Percentiles rank a stretch among this genome's conserved stretches.
Evolutionary conservation across 2,888 invertebrate genomes (phyloP).

Genomic region (Lacanobia wlatinum): DNA sequence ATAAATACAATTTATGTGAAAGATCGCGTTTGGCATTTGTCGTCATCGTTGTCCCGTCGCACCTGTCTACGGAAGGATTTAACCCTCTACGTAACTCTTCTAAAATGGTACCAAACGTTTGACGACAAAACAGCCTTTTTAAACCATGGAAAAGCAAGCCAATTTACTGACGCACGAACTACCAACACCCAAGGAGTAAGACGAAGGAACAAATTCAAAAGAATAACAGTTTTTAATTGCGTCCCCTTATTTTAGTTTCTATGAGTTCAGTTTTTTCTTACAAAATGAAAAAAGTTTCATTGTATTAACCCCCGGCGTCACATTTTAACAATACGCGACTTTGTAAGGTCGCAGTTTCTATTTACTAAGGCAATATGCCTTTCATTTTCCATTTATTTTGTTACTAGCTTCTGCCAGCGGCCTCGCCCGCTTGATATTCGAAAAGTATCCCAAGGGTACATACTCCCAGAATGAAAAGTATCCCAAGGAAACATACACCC

Average conservation of each 20-base stretch:
- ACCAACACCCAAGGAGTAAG: slow-evolving; percentile 1
- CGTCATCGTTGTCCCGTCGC: neutral
- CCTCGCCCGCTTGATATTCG: too few species aligned
- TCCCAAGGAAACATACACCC: too few species aligned
- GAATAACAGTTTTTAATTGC: slow-evolving; percentile 59
- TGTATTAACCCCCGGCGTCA: slow-evolving; percentile 71
- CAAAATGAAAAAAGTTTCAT: slow-evolving; percentile 83
- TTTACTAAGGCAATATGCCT: slow-evolving; percentile 59
- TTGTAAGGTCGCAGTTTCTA: slow-evolving; percentile 60
- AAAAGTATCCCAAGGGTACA: too few species aligned
- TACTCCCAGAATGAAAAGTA: too few species aligned
- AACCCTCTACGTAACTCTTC: neutral
- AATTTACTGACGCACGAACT: slow-evolving; percentile 28
- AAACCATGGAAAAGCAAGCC: slow-evolving; percentile 14
- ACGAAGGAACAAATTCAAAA: slow-evolving; percentile 43
- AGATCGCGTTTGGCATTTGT: too few species aligned
- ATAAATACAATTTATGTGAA: too few species aligned
- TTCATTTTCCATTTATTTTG: slow-evolving; percentile 39
- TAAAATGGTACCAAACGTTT: neutral
- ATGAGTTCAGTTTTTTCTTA: slow-evolving; percentile 65
- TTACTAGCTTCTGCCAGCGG: neutral
- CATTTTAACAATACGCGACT: slow-evolving; percentile 72
- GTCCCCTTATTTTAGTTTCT: slow-evolving; percentile 59
- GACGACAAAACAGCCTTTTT: slow-evolving; percentile 1
- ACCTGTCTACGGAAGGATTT: neutral